Base-by-base conservation (phyloP, 2,797 vertebrate species). In the Pelobates cultripes region DNA sequence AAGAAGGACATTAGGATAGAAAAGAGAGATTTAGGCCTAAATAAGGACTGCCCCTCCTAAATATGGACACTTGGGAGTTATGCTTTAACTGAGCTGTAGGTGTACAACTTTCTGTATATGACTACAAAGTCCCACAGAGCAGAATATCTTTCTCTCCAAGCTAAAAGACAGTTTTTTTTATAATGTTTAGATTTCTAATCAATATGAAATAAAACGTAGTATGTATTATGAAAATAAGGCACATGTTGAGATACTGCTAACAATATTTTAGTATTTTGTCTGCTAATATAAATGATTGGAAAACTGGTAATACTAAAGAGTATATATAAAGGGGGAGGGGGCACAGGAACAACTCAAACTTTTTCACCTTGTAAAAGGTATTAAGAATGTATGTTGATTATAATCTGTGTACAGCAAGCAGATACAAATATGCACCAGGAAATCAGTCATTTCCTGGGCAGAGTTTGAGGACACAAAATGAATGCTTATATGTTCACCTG, bases 81-180 rank as follows among this genome's bases (percentile, higher is more conserved):
- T 63, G 61, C 79, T 78, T 51, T 83, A 70, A 7, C 7, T 0
- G 79, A 75, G 45, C 81, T 61, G 80, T 74, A 69, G 85, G 80
- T 47, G 69, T 86, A 88, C 86, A 69, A 84, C 87, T 90, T 91
- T 89, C 90, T 89, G 87, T 85, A 85, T 80, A 2, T 44, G 17
- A 0, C 84, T 84, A 7, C 86, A 87, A 76, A 85, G 87, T 80
- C 28, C 90, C 88, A 81, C 72, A 28, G 28, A 83, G 79, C 73
- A 80, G 69, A 74, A 81, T 60, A 10, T 86, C 82, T 81, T 41
- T 7, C 15, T 77, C 42, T 12, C 61, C 73, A 13, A 9, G n/a
- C 75, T 57, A 15, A 67, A 57, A 77, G 72, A 71, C 40, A 14
- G 5, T 17, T 6, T n/a, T 69, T 42, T 42, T 12, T 13, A n/a